A percentile compares a stretch with the other conserved stretches of the same genome.
Conservation (phyloP, 2,888 invertebrate species). For the Pelosia muscerda region DNA sequence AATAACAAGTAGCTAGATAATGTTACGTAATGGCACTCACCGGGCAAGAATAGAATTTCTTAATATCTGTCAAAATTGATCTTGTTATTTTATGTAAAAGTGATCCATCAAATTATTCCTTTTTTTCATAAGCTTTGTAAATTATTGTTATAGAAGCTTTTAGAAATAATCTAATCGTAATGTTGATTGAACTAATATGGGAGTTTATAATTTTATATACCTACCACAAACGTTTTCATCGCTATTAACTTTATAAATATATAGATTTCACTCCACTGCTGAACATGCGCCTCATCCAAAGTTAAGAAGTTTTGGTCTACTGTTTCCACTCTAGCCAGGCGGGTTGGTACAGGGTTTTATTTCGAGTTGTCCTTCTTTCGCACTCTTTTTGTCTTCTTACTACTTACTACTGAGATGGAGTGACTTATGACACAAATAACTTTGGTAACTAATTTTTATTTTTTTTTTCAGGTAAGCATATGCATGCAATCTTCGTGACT, state of each 20-base stretch:
- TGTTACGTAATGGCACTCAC: background rate
- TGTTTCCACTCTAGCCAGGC: no score
- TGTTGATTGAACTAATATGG: background rate
- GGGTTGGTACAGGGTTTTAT: no score
- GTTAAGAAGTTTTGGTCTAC: no score
- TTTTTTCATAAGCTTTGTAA: background rate
- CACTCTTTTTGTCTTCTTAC: no score
- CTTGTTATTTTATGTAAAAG: background rate
- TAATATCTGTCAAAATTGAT: constrained; percentile 2
- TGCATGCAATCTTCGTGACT: constrained; percentile 23
- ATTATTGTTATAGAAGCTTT: background rate
- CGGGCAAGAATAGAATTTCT: background rate
- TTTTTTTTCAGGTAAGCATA: constrained; percentile 55
- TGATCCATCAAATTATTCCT: background rate
- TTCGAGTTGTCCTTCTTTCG: no score
- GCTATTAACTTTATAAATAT: no score
- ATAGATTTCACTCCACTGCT: no score
- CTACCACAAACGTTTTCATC: no score
- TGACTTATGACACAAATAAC: no score
- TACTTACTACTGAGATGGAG: no score
- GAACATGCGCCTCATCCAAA: no score
- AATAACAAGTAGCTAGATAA: background rate
- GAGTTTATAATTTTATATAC: background rate
- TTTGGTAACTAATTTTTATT: constrained; percentile 11
- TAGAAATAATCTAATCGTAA: background rate